Base-by-base conservation (phyloP, 2,888 invertebrate species). In the Caenorhabditis doughertyi region DNA sequence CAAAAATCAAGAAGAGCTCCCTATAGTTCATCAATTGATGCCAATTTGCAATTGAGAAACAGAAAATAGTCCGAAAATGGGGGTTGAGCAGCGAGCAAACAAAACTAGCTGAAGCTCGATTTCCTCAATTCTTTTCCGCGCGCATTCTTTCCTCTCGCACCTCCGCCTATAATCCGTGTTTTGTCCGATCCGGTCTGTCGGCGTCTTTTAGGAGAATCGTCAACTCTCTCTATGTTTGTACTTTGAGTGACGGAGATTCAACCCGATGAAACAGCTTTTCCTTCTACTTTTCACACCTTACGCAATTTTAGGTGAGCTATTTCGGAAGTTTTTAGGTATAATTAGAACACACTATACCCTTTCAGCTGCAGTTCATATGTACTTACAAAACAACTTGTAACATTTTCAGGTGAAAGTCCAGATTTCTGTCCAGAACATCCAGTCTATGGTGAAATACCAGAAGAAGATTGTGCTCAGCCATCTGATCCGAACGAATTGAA, bases 401-500 rank as follows among this genome's bases (percentile, higher is more conserved):
- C 16, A 39, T 13, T 53, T 73, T 23, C 51, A 71, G 71, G 47
- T 8, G 74, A 79, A n/a, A 70, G 71, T 35, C 81, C 83, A 3
- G 85, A 84, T 9, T 84, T 68, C 67, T 86, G 86, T 39, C 84
- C 86, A 4, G 49, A 76, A n/a, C 82, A 72, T 35, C 27, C 49
- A 13, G 58, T 79, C 1, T 81, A 73, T 39, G 84, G 76, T 7
- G 81, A 79, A 39, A 27, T 35, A 9, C 85, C 85, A 0, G 82
- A 79, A 51, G 84, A 76, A 42, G 65, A 53, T 56, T 81, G 79
- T 83, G 81, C 74, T 49, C 79, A 68, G 23, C 71, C 86, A 16
- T 79, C 85, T 8, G 90, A 90, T 60, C 90, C 90, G 1, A 87
- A 89, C 56, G 73, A 87, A 11, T 62, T 85, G 18, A 86, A 86